Conservation (phyloP, 2,797 vertebrate species). For the Acrocephalus scirpaceus region DNA sequence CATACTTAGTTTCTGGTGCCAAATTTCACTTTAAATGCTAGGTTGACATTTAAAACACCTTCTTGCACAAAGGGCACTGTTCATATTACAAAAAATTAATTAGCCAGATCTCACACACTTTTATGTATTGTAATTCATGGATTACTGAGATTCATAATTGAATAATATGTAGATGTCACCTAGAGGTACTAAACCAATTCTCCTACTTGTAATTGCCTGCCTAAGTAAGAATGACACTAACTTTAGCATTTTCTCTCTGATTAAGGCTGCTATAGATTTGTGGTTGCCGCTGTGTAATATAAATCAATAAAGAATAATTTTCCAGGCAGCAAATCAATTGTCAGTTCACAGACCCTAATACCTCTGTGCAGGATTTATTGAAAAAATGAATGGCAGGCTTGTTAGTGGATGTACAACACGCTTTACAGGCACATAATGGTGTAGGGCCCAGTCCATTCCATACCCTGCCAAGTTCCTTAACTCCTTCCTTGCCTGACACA, state of each 20-base stretch:
- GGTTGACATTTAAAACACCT: conserved; percentile 67
- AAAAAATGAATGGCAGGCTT: conserved; percentile 81
- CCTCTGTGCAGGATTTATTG: conserved; percentile 72
- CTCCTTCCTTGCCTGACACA: not conserved
- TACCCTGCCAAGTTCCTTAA: conserved; percentile 40
- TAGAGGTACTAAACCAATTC: conserved; percentile 74
- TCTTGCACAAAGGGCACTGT: conserved; percentile 55
- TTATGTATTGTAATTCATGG: conserved; percentile 72
- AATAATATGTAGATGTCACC: conserved; percentile 78
- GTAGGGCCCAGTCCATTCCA: conserved; percentile 42
- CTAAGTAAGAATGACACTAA: conserved; percentile 79
- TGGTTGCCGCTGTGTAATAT: conserved; percentile 71
- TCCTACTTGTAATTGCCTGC: conserved; percentile 72
- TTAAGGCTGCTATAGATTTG: conserved; percentile 78
- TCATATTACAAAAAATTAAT: conserved; percentile 66
- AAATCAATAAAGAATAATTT: conserved; percentile 87
- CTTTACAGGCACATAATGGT: conserved; percentile 53
- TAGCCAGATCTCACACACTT: conserved; percentile 58
- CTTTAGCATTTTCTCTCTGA: conserved; percentile 77
- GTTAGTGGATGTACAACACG: conserved; percentile 73
- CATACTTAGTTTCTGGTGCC: not conserved
- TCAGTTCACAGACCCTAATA: conserved; percentile 79
- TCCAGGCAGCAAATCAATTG: conserved; percentile 83
- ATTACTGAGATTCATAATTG: conserved; percentile 76
- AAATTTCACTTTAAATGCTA: conserved; percentile 34